These are phyloP conservation scores for Poecilia wingei DNA, from an alignment of 2,797 vertebrate species.

Conservation along the genomic window DNA sequence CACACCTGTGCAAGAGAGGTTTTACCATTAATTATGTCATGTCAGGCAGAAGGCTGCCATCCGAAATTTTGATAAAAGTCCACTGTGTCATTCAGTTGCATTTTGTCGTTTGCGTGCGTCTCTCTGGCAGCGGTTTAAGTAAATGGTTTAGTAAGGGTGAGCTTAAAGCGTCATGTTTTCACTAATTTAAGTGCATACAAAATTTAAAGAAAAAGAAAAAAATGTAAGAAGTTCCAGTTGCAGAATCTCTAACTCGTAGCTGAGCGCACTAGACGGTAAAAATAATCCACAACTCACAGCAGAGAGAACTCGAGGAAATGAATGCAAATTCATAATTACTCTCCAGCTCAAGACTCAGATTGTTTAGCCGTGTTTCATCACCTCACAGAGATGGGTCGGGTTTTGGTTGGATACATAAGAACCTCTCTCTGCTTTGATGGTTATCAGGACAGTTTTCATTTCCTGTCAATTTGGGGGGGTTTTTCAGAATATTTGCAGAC, in stretches of 20 bases:
- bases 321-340: slow-evolving; percentile 62
- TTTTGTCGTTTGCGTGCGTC: neutral
- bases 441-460: slow-evolving; percentile 65
- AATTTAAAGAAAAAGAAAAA: neutral
- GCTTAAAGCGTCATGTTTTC: neutral
- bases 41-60: slow-evolving; percentile 15
- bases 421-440: slow-evolving; percentile 34
- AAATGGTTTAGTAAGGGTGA: neutral
- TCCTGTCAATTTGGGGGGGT: slow-evolving; percentile 48
- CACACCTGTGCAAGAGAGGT: slow-evolving; percentile 43
- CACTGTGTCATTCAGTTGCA: slow-evolving; percentile 13
- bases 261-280: too few relatives aligned
- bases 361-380: slow-evolving; percentile 37
- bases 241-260: neutral
- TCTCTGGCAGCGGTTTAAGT: neutral
- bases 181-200: neutral
- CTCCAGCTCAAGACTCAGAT: slow-evolving; percentile 40
- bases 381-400: slow-evolving; percentile 14
- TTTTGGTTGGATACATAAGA: slow-evolving; percentile 11
- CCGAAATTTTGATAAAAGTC: slow-evolving; percentile 37
- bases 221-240: neutral
- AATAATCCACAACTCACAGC: slow-evolving; percentile 15
- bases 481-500: slow-evolving; percentile 29
- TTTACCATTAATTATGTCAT: slow-evolving; percentile 37
- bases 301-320: slow-evolving; percentile 46